phyloP scores from a whole-genome alignment of 2,797 vertebrate species.

The Poliocrania exsul region DNA sequence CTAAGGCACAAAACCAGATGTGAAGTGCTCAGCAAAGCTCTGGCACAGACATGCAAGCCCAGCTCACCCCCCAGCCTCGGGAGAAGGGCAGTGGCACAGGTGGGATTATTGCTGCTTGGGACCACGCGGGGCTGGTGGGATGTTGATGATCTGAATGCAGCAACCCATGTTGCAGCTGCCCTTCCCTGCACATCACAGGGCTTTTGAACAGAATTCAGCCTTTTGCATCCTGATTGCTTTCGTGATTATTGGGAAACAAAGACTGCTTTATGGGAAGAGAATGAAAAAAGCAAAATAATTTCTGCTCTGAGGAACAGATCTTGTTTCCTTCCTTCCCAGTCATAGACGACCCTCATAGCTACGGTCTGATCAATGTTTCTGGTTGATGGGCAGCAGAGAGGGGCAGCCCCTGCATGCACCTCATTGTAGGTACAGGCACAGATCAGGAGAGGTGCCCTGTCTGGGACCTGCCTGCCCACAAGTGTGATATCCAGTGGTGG shows the following conservation, averaged over 20 bases:
- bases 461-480: background rate
- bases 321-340: background rate
- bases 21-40: background rate
- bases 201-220: background rate
- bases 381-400: fast-evolving
- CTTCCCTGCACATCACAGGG: background rate
- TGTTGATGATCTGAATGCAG: background rate
- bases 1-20: background rate
- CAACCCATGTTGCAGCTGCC: background rate
- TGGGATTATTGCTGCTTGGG: background rate
- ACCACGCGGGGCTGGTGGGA: fast-evolving
- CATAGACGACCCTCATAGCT: background rate
- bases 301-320: background rate
- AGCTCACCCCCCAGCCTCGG: fast-evolving
- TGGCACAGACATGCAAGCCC: background rate
- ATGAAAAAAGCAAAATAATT: background rate
- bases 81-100: background rate
- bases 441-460: background rate
- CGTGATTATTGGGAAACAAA: background rate
- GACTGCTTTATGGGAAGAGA: background rate
- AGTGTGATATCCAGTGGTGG: background rate
- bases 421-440: fast-evolving
- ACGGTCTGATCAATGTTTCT: background rate
- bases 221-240: background rate
- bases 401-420: background rate